Conservation (phyloP, 2,113 vertebrate species). For the Garra rufa region DNA sequence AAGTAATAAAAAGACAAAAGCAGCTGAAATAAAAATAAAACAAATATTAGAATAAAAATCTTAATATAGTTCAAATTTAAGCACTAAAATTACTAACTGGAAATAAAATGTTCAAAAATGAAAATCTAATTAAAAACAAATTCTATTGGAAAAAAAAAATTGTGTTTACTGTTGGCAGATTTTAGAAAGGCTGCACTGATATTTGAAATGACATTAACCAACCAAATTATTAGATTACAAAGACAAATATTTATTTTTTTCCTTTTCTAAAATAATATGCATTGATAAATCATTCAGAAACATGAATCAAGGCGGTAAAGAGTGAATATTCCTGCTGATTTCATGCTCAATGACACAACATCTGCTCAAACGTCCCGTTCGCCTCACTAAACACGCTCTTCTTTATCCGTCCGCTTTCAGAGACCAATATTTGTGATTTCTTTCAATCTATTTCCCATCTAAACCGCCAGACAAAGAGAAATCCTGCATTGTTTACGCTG, state of each 20-base stretch:
- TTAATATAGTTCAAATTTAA: no score
- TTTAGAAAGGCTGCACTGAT: neutral
- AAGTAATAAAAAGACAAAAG: no score
- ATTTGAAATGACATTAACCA: neutral
- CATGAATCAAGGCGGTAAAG: neutral
- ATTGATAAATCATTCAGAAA: neutral
- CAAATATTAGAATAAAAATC: no score
- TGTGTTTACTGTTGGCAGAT: neutral
- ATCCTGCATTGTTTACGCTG: neutral
- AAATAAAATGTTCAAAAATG: no score
- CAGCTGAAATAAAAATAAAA: no score
- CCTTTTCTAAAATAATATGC: neutral
- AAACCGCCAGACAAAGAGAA: neutral
- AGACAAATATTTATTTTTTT: neutral
- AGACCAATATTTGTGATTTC: neutral
- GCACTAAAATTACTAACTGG: neutral
- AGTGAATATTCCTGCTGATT: neutral
- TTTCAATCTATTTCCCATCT: neutral
- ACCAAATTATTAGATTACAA: neutral
- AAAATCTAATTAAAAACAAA: no score
- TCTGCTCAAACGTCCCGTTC: conserved; percentile 10
- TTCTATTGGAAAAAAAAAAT: no score
- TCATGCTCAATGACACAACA: conserved; percentile 22
- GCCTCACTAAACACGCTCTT: neutral
- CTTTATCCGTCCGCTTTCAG: no score